phyloP scores from a whole-genome alignment of 2,113 vertebrate genomes.

The Paralichthys olivaceus region DNA sequence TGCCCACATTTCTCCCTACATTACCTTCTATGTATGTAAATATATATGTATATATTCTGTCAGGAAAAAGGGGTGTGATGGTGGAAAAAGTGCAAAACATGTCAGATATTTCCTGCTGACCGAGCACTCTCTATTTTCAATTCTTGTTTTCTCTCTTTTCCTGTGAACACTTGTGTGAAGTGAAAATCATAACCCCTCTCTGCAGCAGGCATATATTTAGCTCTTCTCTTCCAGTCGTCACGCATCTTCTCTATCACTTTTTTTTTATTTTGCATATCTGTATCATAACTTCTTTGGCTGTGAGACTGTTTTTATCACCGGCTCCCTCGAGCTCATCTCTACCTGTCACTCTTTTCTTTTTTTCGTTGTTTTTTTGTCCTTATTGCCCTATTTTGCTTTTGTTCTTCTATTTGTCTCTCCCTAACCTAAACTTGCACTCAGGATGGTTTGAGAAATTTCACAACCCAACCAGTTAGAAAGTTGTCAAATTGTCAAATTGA shows the following conservation, averaged over 20 bases:
- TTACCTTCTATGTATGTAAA: not conserved
- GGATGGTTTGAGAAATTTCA: slow-evolving; percentile 12
- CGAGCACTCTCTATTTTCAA: slow-evolving; percentile 38
- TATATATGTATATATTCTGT: slow-evolving; percentile 13
- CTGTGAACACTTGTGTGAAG: slow-evolving; percentile 34
- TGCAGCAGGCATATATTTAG: slow-evolving; percentile 57
- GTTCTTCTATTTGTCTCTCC: not conserved
- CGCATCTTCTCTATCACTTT: slow-evolving; percentile 27
- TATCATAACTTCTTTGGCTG: slow-evolving; percentile 20
- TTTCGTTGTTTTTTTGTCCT: not conserved
- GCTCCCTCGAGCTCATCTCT: not conserved
- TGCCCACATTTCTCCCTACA: not conserved
- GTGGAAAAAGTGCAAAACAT: slow-evolving; percentile 50
- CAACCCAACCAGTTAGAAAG: not conserved
- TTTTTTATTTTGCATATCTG: slow-evolving; percentile 21
- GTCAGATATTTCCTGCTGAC: slow-evolving; percentile 63
- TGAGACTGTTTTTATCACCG: slow-evolving; percentile 19
- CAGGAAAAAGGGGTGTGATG: slow-evolving; percentile 26
- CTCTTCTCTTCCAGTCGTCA: slow-evolving; percentile 33
- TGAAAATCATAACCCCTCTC: slow-evolving; percentile 37
- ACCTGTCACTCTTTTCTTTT: slow-evolving; percentile 5
- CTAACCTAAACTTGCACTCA: slow-evolving; percentile 18
- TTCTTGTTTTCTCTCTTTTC: slow-evolving; percentile 12
- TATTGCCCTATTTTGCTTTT: not conserved
- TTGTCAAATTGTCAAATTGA: slow-evolving; percentile 8